Percentiles rank a stretch among this genome's conserved stretches.
Conservation (phyloP, 2,797 vertebrate genomes). For the Falco novaeseelandiae region DNA sequence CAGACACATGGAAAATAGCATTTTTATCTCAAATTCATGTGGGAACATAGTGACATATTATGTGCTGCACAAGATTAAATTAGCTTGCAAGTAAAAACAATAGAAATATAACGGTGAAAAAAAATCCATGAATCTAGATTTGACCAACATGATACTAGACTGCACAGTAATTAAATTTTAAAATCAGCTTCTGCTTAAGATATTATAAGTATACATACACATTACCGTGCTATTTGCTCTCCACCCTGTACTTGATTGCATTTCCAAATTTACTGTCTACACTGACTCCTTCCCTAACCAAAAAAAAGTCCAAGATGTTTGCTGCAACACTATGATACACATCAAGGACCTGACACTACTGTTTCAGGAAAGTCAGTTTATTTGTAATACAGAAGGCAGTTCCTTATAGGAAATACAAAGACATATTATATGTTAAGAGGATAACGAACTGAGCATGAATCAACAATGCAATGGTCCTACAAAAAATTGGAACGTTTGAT, state of each 20-base stretch:
- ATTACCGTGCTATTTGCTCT: not conserved
- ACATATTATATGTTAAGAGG: not conserved
- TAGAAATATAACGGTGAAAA: not conserved
- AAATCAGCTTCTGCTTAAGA: not conserved
- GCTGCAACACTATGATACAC: not conserved
- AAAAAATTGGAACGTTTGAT: not conserved
- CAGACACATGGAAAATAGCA: not conserved
- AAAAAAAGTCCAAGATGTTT: not conserved
- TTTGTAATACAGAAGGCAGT: not conserved
- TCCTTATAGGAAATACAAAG: not conserved
- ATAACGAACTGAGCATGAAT: not conserved
- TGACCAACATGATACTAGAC: not conserved
- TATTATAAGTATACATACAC: not conserved
- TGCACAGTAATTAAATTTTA: slow-evolving; percentile 11
- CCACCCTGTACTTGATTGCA: not conserved
- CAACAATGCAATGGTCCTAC: not conserved
- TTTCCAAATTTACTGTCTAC: not conserved
- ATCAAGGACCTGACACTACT: not conserved
- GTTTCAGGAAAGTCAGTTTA: not conserved
- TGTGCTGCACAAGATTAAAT: slow-evolving; percentile 11
- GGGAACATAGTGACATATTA: slow-evolving; percentile 17
- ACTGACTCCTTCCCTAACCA: not conserved
- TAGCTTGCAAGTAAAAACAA: slow-evolving; percentile 28
- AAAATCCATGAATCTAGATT: not conserved
- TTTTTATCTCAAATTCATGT: slow-evolving; percentile 43